Base-by-base conservation (phyloP, 2,888 invertebrate genomes). In the Eilema griseolum region DNA sequence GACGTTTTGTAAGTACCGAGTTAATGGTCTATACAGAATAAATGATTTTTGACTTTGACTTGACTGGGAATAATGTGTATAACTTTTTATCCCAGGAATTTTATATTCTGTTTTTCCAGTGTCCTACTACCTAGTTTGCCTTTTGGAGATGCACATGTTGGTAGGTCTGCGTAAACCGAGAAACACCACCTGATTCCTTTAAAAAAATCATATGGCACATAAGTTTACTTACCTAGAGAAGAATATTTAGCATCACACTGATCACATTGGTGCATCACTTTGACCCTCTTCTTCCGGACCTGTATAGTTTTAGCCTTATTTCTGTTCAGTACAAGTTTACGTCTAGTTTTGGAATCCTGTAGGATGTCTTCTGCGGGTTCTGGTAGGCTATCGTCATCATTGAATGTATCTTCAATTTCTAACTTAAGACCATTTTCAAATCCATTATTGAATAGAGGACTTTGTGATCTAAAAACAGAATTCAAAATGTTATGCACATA, bases 241-340 rank as follows among this genome's bases (percentile, higher is more conserved):
- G 91, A 88, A 78, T 93, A 95, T 81, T 92, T 91, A 60, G 93
- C 91, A 67, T 89, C 89, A 64, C 95, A 95, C 79, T 92, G 91
- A 69, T 94, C 94, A 78, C 95, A 95, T 60, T 89, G 88, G 76
- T 93, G 90, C 78, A 92, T 81, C 3, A 85, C 86, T 84, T 94
- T 89, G 5, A 74, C 64, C 23, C 81, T 82, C 78, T 81, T 83
- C 72, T 82, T 87, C 33, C 74, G 71, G n/a, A 83, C 73, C 0
- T 83, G 76, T 62, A 85, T 74, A 69, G 76, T 80, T 78, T 84
- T 86, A 56, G 70, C 69, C 74, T 83, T 82, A 70, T 72, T 74
- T 37, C 81, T 71, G 41, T 80, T 80, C 20, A 74, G 37, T 33
- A 64, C 26, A 2, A 66, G 11, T 74, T 84, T 88, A 66, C 80